Base-by-base conservation (phyloP, 2,797 vertebrate species). In the Urosaurus nigricauda region DNA sequence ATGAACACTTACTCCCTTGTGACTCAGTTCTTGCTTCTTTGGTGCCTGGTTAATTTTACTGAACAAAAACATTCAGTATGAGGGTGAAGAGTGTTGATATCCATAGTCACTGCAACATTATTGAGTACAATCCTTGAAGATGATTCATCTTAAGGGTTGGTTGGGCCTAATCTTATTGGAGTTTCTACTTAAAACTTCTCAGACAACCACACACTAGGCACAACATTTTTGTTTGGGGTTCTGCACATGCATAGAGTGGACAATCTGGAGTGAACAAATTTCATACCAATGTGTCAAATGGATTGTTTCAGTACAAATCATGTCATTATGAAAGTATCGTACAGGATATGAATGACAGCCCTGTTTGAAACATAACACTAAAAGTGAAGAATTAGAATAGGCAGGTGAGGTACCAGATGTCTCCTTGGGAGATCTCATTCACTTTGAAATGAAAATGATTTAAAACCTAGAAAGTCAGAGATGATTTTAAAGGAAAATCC, bases 241-340 rank as follows among this genome's bases (percentile, higher is more conserved):
- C 88, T 88, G 9, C 85, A 16, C 77, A 35, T 1, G 77, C 37
- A 21, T 68, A 88, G 77, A 51, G 32, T 35, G 26, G 29, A 14
- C 21, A 47, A 53, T 88, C 1, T 87, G 43, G 3, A 89, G 35
- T 21, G 90, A 92, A 89, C 74, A 40, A 90, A 90, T 58, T 88
- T 89, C 65, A 40, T 79, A 12, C 11, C 37, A 47, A 79, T 56
- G 40, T 47, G 5, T 63, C 60, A 88, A 58, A 19, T 75, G 86
- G 53, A 87, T 70, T 60, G 53, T 84, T 71, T 86, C 40, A 86
- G 13, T 88, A n/a, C 74, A 87, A n/a, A 91, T 16, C 12, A 77
- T 84, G 91, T 90, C 73, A 92, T 77, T 82, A 51, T 82, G 80
- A 93, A 93, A 78, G 92, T 26, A 94, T 68, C 35, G 13, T 35